A percentile compares a stretch with the other conserved stretches of the same genome.
phyloP scores from a whole-genome alignment of 2,888 invertebrate species.

The Marasmarcha lunaedactyla region DNA sequence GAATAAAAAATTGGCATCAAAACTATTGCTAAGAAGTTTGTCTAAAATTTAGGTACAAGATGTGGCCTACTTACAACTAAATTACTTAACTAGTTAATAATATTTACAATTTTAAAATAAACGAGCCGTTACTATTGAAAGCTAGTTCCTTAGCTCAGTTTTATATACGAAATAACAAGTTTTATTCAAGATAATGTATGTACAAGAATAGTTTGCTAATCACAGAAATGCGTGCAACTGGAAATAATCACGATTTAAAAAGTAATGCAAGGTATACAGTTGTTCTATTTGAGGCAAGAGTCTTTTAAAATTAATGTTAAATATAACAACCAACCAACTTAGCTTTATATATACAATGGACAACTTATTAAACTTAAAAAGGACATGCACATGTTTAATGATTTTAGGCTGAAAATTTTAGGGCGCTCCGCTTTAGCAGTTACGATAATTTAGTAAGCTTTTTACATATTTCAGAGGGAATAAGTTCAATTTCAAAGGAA shows the following conservation, averaged over 20 bases:
- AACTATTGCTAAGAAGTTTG: constrained; percentile 62
- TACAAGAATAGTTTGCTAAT: constrained; percentile 63
- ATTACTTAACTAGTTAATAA: constrained; percentile 34
- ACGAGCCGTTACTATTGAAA: constrained; percentile 38
- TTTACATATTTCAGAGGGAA: too few relatives aligned
- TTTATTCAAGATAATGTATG: constrained; percentile 53
- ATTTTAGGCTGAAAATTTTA: too few relatives aligned
- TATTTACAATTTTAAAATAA: constrained; percentile 58
- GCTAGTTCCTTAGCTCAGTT: constrained; percentile 41
- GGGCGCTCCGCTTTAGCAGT: too few relatives aligned
- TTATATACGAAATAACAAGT: constrained; percentile 63
- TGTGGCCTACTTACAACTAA: constrained; percentile 56
- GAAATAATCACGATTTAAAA: constrained; percentile 26
- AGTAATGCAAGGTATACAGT: constrained; percentile 16
- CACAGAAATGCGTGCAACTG: constrained; percentile 54
- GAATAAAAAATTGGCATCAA: constrained; percentile 58
- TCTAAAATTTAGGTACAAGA: constrained; percentile 59
- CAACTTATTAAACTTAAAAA: background rate
- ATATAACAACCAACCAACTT: too few relatives aligned
- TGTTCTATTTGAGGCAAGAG: background rate
- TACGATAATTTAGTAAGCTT: too few relatives aligned
- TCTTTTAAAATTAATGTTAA: background rate
- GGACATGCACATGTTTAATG: too few relatives aligned
- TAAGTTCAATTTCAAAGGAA: too few relatives aligned
- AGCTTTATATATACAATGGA: too few relatives aligned